Conservation (phyloP, 2,888 invertebrate genomes). For the Digitonthophagus gazella region DNA sequence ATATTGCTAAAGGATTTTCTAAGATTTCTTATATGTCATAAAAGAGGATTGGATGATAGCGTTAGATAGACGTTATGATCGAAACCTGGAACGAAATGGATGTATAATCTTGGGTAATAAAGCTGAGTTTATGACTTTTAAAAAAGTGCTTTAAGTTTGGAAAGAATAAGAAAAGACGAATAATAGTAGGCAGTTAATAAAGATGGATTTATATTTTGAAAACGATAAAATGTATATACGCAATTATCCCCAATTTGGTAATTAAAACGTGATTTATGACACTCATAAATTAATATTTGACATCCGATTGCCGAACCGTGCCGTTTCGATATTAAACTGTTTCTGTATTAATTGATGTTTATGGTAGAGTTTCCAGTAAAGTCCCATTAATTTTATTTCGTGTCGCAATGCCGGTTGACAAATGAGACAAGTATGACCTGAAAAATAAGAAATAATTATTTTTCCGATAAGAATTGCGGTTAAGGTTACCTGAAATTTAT, state of each 20-base stretch:
- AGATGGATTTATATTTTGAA: background rate
- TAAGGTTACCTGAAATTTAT: background rate
- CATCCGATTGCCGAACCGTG: background rate
- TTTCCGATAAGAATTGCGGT: background rate
- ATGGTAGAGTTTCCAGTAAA: background rate
- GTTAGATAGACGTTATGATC: background rate
- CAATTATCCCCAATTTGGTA: background rate
- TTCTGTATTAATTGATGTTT: background rate
- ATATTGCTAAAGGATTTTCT: background rate
- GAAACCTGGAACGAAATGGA: background rate
- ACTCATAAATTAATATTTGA: background rate
- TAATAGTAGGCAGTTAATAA: too few species aligned
- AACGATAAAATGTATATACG: background rate
- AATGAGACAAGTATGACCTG: background rate
- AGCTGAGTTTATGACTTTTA: too few species aligned
- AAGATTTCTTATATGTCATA: background rate
- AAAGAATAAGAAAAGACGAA: too few species aligned
- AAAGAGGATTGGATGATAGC: background rate
- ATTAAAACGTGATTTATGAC: background rate
- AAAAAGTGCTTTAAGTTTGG: too few species aligned
- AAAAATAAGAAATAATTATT: background rate
- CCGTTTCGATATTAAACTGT: background rate
- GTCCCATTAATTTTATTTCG: background rate
- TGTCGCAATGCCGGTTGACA: background rate
- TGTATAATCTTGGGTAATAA: background rate